Conservation (phyloP, 2,113 vertebrate genomes). For the Chloebia gouldiae region DNA sequence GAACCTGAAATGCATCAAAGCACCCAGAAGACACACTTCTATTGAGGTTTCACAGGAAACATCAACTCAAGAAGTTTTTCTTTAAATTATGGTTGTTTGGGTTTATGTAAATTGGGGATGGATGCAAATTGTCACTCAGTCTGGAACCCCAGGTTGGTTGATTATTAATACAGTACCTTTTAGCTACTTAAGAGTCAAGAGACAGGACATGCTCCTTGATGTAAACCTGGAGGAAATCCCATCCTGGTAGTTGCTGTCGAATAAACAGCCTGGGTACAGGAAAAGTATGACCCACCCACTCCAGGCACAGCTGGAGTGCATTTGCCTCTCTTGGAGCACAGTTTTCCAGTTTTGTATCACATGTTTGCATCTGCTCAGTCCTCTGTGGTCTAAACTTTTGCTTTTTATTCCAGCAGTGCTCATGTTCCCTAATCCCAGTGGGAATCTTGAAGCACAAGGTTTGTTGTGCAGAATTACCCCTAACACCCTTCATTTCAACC, state of each 20-base stretch:
- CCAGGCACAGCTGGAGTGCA: neutral
- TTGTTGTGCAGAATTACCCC: neutral
- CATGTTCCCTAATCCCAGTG: neutral
- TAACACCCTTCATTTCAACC: neutral
- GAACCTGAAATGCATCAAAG: constrained; percentile 1
- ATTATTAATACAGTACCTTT: neutral
- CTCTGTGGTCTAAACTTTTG: neutral
- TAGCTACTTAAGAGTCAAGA: neutral
- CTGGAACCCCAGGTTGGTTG: neutral
- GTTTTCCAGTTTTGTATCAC: neutral
- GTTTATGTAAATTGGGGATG: neutral
- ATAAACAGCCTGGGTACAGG: neutral
- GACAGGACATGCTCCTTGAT: neutral
- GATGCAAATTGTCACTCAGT: neutral
- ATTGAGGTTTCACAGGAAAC: neutral
- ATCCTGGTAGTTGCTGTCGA: neutral
- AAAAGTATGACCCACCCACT: neutral
- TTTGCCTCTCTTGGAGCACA: neutral
- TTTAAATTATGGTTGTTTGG: neutral
- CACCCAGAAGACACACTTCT: neutral
- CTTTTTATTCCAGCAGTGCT: neutral
- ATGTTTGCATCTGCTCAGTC: neutral
- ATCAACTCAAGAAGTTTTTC: neutral
- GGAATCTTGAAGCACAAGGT: neutral
- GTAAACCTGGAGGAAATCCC: neutral